These are phyloP conservation scores for Napeogenes sylphis DNA, from an alignment of 2,888 invertebrate species.

Conservation along the genomic window DNA sequence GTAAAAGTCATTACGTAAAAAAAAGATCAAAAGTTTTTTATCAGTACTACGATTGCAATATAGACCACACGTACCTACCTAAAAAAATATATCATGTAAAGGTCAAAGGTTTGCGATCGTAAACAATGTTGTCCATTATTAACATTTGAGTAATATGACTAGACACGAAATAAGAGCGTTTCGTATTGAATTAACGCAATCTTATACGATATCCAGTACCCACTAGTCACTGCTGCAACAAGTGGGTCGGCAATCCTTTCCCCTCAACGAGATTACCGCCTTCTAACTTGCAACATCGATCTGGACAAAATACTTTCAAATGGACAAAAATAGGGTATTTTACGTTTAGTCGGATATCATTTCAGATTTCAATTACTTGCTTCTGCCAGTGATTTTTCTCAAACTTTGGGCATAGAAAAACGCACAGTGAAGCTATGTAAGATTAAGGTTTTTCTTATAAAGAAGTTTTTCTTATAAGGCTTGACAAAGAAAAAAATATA, in stretches of 20 bases:
- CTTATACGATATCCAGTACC: slow-evolving; percentile 28
- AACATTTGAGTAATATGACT: slow-evolving; percentile 18
- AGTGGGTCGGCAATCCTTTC: slow-evolving; percentile 33
- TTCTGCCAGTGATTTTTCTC: too few relatives aligned
- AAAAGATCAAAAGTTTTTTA: too few relatives aligned
- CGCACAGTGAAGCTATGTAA: too few relatives aligned
- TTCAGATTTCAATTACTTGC: not conserved
- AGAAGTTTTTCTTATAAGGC: too few relatives aligned
- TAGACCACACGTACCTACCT: too few relatives aligned
- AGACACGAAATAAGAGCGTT: slow-evolving; percentile 23
- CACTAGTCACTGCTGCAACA: slow-evolving; percentile 19
- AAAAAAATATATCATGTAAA: not conserved
- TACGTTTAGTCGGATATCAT: not conserved
- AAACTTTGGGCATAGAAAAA: too few relatives aligned
- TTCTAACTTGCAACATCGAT: slow-evolving; percentile 32
- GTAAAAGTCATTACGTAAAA: too few relatives aligned
- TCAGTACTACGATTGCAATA: too few relatives aligned
- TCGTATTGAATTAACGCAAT: slow-evolving; percentile 28
- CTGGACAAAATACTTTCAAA: slow-evolving; percentile 25
- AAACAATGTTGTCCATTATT: slow-evolving; percentile 8
- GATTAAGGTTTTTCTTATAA: too few relatives aligned
- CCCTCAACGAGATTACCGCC: slow-evolving; percentile 31
- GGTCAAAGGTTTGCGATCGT: not conserved
- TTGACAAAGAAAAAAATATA: too few relatives aligned
- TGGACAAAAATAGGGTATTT: slow-evolving; percentile 15